Conservation (phyloP, 53 echinoderm and acorn worm species). For the Stichopus horrens region DNA sequence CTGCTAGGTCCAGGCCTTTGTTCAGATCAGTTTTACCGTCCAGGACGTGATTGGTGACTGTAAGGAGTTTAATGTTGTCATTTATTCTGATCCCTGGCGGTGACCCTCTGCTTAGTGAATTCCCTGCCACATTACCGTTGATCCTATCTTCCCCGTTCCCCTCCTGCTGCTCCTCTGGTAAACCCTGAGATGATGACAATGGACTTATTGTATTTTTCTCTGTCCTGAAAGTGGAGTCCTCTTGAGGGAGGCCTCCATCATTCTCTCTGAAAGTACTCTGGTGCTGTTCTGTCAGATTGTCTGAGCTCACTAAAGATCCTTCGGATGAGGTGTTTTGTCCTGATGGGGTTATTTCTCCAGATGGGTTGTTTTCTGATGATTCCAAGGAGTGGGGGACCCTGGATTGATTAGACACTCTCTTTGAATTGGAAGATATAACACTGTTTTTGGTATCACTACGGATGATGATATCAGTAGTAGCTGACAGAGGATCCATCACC, state of each 20-base stretch:
- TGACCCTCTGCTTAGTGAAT: constrained; percentile 31
- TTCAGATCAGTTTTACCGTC: constrained; percentile 6
- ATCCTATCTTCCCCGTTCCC: background rate
- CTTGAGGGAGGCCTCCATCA: background rate
- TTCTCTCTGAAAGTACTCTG: background rate
- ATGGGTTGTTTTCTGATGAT: no score
- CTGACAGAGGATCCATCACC: background rate
- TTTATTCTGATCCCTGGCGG: constrained; percentile 72
- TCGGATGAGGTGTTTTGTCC: background rate
- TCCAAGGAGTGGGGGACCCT: background rate
- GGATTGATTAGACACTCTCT: background rate
- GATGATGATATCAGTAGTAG: background rate
- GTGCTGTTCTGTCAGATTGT: background rate
- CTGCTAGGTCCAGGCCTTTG: constrained; percentile 32
- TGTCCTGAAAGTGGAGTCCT: background rate
- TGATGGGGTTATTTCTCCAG: background rate
- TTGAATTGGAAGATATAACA: background rate
- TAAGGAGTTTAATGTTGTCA: constrained; percentile 72
- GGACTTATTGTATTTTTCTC: background rate
- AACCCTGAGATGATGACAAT: background rate
- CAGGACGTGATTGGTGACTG: constrained; percentile 57
- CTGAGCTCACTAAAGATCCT: no score
- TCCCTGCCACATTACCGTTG: background rate
- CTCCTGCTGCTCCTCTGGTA: background rate
- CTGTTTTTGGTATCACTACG: background rate